Evolutionary conservation across 2,888 invertebrate genomes (phyloP).

Genomic region (Drosophila affinis): DNA sequence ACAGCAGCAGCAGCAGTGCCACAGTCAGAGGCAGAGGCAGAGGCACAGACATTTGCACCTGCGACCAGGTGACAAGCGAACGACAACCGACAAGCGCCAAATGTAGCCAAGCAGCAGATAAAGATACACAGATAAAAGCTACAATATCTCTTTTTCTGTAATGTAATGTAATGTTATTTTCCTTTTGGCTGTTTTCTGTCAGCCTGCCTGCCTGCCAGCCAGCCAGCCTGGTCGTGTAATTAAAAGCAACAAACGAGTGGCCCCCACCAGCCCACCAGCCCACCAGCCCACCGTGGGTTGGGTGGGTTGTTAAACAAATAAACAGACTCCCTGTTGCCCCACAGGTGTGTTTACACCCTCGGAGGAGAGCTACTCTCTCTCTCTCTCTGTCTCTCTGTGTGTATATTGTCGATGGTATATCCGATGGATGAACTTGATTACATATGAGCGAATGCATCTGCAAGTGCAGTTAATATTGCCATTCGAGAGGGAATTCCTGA

Average conservation of each 20-base stretch:
- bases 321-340: constrained; percentile 50
- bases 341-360: constrained; percentile 7
- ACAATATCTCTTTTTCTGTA: constrained; percentile 20
- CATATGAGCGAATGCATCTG: constrained; percentile 39
- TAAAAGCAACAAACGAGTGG: constrained; percentile 73
- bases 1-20: background rate
- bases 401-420: constrained; percentile 15
- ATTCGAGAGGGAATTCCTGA: background rate
- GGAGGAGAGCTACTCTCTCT: background rate
- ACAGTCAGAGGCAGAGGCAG: constrained; percentile 12
- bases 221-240: constrained; percentile 60
- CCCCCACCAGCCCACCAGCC: constrained; percentile 36
- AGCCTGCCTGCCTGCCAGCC: background rate
- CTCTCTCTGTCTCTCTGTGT: background rate
- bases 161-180: constrained; percentile 35
- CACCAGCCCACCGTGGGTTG: constrained; percentile 11
- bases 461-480: constrained; percentile 41
- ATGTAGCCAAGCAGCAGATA: constrained; percentile 57
- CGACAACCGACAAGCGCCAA: constrained; percentile 38
- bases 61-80: constrained; percentile 18
- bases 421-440: constrained; percentile 31
- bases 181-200: constrained; percentile 37
- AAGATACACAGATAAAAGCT: constrained; percentile 27
- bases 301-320: constrained; percentile 55
- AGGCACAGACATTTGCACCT: constrained; percentile 39